phyloP scores from a whole-genome alignment of 2,113 vertebrate genomes.

The Micronisus gabar region DNA sequence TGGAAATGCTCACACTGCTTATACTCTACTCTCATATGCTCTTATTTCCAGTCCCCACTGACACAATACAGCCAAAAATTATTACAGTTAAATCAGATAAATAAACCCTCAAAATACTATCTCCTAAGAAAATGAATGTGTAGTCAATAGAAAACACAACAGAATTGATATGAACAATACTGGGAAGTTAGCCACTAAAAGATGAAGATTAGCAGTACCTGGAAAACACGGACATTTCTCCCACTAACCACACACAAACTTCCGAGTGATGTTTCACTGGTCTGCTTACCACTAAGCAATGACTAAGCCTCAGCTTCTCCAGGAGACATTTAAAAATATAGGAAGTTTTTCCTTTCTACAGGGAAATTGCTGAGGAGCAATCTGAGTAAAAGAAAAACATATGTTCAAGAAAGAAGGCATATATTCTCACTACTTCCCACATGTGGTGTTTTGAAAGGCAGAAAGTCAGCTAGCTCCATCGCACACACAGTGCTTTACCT shows the following conservation, averaged over 20 bases:
- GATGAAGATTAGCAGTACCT: not conserved
- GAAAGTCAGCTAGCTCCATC: not conserved
- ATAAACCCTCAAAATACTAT: not conserved
- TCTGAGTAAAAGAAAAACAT: not conserved
- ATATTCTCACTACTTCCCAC: not conserved
- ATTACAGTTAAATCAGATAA: not conserved
- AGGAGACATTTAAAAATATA: not conserved
- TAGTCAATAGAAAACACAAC: not conserved
- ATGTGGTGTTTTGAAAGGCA: not conserved
- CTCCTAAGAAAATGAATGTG: not conserved
- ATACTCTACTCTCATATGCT: not conserved
- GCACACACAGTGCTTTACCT: not conserved
- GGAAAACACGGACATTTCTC: not conserved
- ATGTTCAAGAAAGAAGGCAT: not conserved
- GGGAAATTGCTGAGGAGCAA: not conserved
- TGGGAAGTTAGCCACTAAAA: not conserved
- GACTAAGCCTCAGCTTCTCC: not conserved
- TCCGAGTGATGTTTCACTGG: not conserved
- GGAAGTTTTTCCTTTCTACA: not conserved
- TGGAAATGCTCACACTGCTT: not conserved
- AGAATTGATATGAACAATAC: not conserved
- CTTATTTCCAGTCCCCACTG: not conserved
- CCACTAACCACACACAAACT: not conserved
- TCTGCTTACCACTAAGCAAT: not conserved
- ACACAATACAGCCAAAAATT: not conserved